Conservation (phyloP, 92 coral and sea anemone genomes). For the Zoanthus gigantus region DNA sequence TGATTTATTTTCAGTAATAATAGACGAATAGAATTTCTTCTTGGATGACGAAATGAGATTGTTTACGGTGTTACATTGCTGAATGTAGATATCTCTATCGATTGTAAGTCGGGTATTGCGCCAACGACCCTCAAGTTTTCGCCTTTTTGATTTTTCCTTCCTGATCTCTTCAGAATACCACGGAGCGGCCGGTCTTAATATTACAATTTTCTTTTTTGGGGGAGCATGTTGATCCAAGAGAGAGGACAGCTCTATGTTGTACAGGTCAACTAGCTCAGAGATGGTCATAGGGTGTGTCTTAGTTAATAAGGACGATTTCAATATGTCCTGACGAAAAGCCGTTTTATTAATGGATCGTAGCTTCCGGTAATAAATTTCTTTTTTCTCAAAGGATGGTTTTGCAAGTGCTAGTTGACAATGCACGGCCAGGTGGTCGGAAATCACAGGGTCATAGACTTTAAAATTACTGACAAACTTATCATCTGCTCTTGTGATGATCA, state of each 20-base stretch:
- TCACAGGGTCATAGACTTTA: background rate
- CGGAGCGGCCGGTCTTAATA: background rate
- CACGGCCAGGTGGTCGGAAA: background rate
- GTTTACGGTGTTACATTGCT: conserved; percentile 5
- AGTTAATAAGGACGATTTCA: background rate
- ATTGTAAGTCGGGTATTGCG: background rate
- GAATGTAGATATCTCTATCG: background rate
- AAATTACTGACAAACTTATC: background rate
- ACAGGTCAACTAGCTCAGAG: background rate
- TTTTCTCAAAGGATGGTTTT: background rate
- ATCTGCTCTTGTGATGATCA: background rate
- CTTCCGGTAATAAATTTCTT: background rate
- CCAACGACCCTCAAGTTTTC: background rate
- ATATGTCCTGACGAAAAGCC: background rate
- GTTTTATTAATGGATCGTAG: background rate
- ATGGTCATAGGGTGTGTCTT: background rate
- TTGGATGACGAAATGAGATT: background rate
- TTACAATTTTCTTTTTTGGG: background rate
- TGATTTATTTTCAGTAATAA: background rate
- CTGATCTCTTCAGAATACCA: conserved; percentile 4
- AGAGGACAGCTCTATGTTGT: background rate
- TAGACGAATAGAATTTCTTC: background rate
- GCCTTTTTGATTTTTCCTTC: background rate
- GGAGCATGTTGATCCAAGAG: background rate
- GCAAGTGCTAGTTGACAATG: background rate